These are phyloP conservation scores for Chloroclystis v-ata DNA, from an alignment of 2,888 invertebrate species.

Conservation along the genomic window DNA sequence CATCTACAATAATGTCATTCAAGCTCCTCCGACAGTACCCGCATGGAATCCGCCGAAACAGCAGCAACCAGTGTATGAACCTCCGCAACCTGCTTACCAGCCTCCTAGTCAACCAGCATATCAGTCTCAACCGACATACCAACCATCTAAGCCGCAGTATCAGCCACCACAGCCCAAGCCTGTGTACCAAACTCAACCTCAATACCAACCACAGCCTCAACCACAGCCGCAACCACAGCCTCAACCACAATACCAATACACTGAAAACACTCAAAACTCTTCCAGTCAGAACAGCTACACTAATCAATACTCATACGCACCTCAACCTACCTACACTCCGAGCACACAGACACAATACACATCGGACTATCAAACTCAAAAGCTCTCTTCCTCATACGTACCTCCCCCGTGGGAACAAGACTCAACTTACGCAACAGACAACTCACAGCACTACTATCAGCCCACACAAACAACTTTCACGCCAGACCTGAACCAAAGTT, in stretches of 20 bases:
- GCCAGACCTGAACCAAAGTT: slow-evolving; percentile 39
- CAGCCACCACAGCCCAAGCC: slow-evolving; percentile 32
- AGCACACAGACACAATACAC: slow-evolving; percentile 47
- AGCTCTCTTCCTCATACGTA: slow-evolving; percentile 62
- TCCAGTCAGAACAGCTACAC: slow-evolving; percentile 27
- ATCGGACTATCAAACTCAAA: slow-evolving; percentile 55
- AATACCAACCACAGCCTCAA: slow-evolving; percentile 25
- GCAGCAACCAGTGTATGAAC: slow-evolving; percentile 11
- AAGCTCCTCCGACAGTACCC: slow-evolving; percentile 29
- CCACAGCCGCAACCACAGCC: slow-evolving; percentile 38
- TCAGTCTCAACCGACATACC: slow-evolving; percentile 32
- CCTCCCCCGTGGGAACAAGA: slow-evolving; percentile 75
- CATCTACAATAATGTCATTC: slow-evolving; percentile 48
- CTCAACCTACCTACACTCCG: slow-evolving; percentile 47
- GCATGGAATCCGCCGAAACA: slow-evolving; percentile 40
- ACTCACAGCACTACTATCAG: slow-evolving; percentile 53
- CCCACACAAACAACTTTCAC: slow-evolving; percentile 45
- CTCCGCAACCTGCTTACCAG: slow-evolving; percentile 38
- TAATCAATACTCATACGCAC: slow-evolving; percentile 39
- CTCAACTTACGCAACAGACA: slow-evolving; percentile 51
- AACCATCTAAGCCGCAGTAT: slow-evolving; percentile 29
- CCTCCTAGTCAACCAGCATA: slow-evolving; percentile 34
- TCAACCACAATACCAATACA: slow-evolving; percentile 43
- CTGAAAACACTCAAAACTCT: slow-evolving; percentile 44
- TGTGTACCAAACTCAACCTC: slow-evolving; percentile 25